phyloP scores from a whole-genome alignment of 2,113 vertebrate species.

The Perca flavescens region DNA sequence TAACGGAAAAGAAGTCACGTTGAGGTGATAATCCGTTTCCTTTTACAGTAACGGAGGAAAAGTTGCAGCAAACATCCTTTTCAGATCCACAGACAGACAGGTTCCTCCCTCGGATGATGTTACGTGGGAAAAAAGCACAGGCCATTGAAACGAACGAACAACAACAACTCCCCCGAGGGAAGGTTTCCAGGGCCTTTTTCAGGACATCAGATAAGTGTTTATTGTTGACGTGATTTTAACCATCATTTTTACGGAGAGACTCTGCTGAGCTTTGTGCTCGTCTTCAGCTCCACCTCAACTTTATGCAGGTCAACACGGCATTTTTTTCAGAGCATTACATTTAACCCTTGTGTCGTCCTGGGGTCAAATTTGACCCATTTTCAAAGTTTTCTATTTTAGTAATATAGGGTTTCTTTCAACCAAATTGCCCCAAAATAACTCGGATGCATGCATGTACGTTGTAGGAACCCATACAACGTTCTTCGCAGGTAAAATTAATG shows the following conservation, averaged over 20 bases:
- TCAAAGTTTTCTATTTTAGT: no score
- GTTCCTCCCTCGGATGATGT: slow-evolving; percentile 72
- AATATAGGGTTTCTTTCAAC: no score
- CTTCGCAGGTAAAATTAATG: no score
- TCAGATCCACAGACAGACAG: slow-evolving; percentile 16
- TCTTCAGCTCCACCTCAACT: slow-evolving; percentile 15
- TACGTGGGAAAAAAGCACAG: slow-evolving; percentile 59
- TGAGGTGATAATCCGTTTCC: not conserved
- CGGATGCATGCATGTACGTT: no score
- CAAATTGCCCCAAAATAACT: no score
- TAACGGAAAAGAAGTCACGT: not conserved
- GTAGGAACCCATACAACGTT: no score
- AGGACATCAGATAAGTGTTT: slow-evolving; percentile 67
- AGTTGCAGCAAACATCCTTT: slow-evolving; percentile 15
- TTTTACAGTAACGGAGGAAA: slow-evolving; percentile 9
- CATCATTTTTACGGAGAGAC: slow-evolving; percentile 16
- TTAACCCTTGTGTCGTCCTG: no score
- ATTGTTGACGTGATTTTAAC: slow-evolving; percentile 25
- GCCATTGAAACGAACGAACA: slow-evolving; percentile 51
- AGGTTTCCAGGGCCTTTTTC: slow-evolving; percentile 32
- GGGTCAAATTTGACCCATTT: no score
- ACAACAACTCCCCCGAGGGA: slow-evolving; percentile 36
- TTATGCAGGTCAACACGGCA: slow-evolving; percentile 1
- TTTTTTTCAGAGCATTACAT: no score
- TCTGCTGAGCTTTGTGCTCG: slow-evolving; percentile 27